Percentiles rank a stretch among this genome's conserved stretches.
Conservation (phyloP, 2,113 vertebrate genomes). For the Bubalus kerabau region DNA sequence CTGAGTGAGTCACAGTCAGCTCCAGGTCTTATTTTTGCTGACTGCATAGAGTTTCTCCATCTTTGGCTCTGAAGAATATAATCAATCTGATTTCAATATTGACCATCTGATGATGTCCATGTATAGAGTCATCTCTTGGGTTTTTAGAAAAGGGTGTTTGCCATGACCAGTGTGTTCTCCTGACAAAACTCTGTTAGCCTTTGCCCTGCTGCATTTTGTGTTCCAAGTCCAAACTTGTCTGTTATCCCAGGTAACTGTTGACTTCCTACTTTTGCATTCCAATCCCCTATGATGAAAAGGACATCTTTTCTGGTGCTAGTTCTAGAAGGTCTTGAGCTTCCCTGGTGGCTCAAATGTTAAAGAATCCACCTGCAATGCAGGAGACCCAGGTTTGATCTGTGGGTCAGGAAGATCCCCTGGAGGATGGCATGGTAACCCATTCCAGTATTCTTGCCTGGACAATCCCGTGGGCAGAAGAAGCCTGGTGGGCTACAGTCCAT, state of each 20-base stretch:
- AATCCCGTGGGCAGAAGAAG: neutral
- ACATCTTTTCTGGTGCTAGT: neutral
- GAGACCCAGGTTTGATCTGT: neutral
- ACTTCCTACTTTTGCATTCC: neutral
- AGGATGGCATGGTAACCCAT: neutral
- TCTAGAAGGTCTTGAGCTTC: neutral
- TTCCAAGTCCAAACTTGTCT: neutral
- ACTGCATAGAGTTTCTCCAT: neutral
- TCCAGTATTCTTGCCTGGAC: neutral
- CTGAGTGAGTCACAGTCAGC: neutral
- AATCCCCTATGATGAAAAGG: neutral
- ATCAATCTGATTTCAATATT: neutral
- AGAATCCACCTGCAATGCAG: neutral
- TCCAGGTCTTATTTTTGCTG: neutral
- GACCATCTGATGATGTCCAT: neutral
- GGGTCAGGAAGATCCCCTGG: neutral
- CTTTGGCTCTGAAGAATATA: neutral
- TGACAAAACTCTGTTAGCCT: neutral
- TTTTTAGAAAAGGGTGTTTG: neutral
- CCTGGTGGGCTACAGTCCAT: neutral
- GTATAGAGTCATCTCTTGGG: neutral
- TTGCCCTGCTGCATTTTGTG: neutral
- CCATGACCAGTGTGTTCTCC: neutral
- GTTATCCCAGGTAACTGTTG: neutral
- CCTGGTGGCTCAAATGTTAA: neutral